Conservation (phyloP, 1,140 invertebrate genomes). For the Aleiodes sp. region DNA sequence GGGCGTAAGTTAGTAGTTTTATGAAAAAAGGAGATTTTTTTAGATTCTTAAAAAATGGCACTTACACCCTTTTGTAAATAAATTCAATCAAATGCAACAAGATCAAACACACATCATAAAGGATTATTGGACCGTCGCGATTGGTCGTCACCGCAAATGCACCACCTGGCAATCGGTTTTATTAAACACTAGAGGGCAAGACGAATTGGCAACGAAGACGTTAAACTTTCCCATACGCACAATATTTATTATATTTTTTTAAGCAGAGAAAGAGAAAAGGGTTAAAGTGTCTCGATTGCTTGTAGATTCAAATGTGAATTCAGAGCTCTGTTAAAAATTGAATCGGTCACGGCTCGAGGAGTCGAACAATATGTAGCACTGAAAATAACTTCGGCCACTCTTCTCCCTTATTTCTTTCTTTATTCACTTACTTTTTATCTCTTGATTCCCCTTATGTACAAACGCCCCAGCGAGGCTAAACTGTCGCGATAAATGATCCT, state of each 20-base stretch:
- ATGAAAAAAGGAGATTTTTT: too few relatives aligned
- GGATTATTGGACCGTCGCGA: background rate
- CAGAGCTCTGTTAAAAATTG: slow-evolving; percentile 60
- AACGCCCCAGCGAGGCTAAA: slow-evolving; percentile 48
- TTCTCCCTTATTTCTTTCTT: slow-evolving; percentile 7
- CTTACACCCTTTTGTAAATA: too few relatives aligned
- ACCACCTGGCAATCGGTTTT: slow-evolving; percentile 36
- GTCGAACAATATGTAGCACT: slow-evolving; percentile 55
- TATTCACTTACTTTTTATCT: background rate
- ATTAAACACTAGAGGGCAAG: slow-evolving; percentile 22
- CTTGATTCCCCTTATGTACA: slow-evolving; percentile 31
- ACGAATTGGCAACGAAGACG: slow-evolving; percentile 40
- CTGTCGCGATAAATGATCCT: slow-evolving; percentile 67
- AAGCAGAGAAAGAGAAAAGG: slow-evolving; percentile 15
- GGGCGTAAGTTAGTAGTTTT: too few relatives aligned
- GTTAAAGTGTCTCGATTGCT: slow-evolving; percentile 13
- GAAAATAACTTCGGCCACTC: slow-evolving; percentile 20
- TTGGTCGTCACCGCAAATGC: background rate
- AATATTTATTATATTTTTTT: too few relatives aligned
- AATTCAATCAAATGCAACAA: too few relatives aligned
- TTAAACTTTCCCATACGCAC: slow-evolving; percentile 24
- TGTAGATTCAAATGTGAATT: slow-evolving; percentile 38
- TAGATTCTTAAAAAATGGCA: too few relatives aligned
- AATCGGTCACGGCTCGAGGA: slow-evolving; percentile 63
- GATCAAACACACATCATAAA: background rate